These are phyloP conservation scores for Trematomus bernacchii DNA, from an alignment of 2,797 vertebrate species.

Conservation along the genomic window DNA sequence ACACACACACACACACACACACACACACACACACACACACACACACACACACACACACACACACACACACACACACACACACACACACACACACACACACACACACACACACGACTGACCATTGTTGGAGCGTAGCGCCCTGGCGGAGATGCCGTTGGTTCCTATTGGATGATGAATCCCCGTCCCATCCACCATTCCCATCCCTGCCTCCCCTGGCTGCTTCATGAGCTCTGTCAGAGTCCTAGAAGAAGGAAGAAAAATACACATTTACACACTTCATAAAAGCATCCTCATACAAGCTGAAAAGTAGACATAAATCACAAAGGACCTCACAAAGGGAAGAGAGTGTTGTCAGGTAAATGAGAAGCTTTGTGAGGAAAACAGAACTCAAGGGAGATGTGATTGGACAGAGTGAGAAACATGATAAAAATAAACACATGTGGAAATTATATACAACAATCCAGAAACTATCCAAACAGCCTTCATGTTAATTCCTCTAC, in stretches of 20 bases:
- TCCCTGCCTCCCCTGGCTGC: constrained; percentile 89
- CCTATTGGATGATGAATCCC: constrained; percentile 90
- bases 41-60: not conserved
- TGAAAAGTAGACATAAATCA: not conserved
- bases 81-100: too few species aligned
- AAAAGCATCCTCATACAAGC: not conserved
- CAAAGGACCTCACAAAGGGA: not conserved
- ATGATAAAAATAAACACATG: constrained; percentile 14
- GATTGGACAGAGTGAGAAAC: constrained; percentile 4
- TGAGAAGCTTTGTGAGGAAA: not conserved
- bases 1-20: too few species aligned
- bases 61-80: not conserved
- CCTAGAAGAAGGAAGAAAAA: constrained; percentile 74
- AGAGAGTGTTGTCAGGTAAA: not conserved
- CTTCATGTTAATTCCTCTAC: constrained; percentile 3
- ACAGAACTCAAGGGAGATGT: constrained; percentile 2
- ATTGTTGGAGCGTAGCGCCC: constrained; percentile 85
- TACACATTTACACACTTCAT: constrained; percentile 15
- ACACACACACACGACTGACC: constrained; percentile 81
- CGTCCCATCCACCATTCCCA: constrained; percentile 79
- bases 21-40: not conserved
- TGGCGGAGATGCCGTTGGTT: constrained; percentile 86
- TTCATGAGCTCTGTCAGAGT: constrained; percentile 94
- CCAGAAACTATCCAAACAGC: constrained; percentile 11
- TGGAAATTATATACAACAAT: constrained; percentile 12